Evolutionary conservation across 2,113 vertebrate species (phyloP), one percentile per base, ranked within the genome.

Genomic region (Marmota flaviventris): DNA sequence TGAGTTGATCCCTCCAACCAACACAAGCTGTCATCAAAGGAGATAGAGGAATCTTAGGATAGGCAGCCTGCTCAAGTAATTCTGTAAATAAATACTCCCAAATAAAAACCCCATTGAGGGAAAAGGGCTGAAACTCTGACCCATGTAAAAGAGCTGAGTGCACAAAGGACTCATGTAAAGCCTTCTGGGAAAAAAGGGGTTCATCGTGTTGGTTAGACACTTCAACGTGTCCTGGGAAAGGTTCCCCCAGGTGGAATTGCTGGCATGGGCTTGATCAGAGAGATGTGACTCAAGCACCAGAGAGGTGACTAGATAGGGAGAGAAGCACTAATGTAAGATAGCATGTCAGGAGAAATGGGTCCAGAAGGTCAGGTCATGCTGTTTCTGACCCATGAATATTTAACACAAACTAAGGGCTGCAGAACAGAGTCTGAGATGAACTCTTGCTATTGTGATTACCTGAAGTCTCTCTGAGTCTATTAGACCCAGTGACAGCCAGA

Each of bases 161-260:
- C 78, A 86, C 13, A 51, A 89, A 27, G 76, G 37, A 45, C 53
- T 83, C 65, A 32, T 29, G 91, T 53, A 39, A 61, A 94, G 69
- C 29, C 48, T 85, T n/a, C 25, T 8, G n/a, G 81, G 42, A 63
- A 63, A 24, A 51, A 56, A 12, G n/a, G 61, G 83, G 29, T 4
- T 69, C 24, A 24, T 34, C 34, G 29, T 2, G 14, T 16, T 3
- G 61, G 61, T 4, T 25, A 63, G 8, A 63, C 61, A 63, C 3
- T 27, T 22, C 61, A 27, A 20, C n/a, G 29, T 0, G 2, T 9
- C 29, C 63, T 63, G n/a, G 48, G 34, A 11, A 42, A 53, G 42
- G 53, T 39, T 42, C 20, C 25, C 39, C 24, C 18, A 53, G 45
- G 48, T 9, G 63, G 37, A 70, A 67, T 17, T 67, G 27, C 8